Evolutionary conservation across 2,797 vertebrate species (phyloP).

Genomic region (Dallia pectoralis): DNA sequence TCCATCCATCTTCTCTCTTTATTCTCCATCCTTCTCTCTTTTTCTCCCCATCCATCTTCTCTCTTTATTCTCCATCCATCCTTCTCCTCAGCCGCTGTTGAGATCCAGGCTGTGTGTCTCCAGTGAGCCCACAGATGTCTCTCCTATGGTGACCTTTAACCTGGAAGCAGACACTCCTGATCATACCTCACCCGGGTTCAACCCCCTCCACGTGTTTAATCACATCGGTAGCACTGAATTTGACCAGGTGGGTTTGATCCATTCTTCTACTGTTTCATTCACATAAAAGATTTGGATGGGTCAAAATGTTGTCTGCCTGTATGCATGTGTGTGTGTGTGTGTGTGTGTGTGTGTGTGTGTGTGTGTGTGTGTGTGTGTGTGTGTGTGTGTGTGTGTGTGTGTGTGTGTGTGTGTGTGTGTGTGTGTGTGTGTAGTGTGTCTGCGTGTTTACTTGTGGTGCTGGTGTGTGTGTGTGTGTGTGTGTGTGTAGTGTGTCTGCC

Average conservation of each 20-base stretch:
- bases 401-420: constrained; percentile 3
- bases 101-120: constrained; percentile 73
- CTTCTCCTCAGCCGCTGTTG: constrained; percentile 78
- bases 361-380: neutral
- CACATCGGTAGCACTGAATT: constrained; percentile 76
- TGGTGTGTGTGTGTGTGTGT: too few species aligned
- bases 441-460: too few species aligned
- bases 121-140: constrained; percentile 43
- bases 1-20: neutral
- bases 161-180: constrained; percentile 45
- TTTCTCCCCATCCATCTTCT: constrained; percentile 17
- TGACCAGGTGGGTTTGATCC: constrained; percentile 80
- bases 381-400: constrained; percentile 20
- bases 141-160: constrained; percentile 62
- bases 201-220: constrained; percentile 81
- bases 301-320: too few species aligned
- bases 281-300: too few species aligned
- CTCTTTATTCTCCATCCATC: neutral
- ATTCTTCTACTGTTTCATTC: too few species aligned
- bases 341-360: too few species aligned
- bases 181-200: constrained; percentile 66
- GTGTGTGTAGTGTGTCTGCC: constrained; percentile 5
- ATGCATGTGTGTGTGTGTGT: too few species aligned
- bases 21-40: constrained; percentile 22
- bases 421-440: neutral